Percentiles rank a stretch among this genome's conserved stretches.
phyloP scores from a whole-genome alignment of 2,888 invertebrate species.

The Ochropleura leucogaster region DNA sequence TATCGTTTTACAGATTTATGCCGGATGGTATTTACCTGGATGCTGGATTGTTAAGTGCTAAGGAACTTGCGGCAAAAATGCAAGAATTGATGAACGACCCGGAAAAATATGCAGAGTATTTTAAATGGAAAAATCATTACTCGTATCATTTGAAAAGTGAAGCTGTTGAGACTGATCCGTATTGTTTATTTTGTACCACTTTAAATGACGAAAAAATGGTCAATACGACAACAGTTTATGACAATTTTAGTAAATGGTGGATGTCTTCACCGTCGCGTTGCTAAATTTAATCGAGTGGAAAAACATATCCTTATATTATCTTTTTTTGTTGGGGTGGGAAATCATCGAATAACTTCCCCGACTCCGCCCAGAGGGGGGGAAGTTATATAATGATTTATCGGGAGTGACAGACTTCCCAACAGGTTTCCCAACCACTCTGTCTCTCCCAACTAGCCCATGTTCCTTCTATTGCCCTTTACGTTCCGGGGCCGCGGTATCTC shows the following conservation, averaged over 20 bases:
- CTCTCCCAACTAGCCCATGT: too few species aligned
- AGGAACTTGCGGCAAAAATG: constrained; percentile 67
- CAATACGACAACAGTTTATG: constrained; percentile 53
- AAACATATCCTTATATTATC: neutral
- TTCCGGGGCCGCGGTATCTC: too few species aligned
- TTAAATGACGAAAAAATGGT: constrained; percentile 64
- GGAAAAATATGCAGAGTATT: constrained; percentile 68
- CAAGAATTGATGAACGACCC: constrained; percentile 65
- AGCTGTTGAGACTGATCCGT: constrained; percentile 64
- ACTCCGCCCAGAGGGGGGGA: too few species aligned
- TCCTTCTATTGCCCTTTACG: too few species aligned
- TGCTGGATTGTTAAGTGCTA: constrained; percentile 54
- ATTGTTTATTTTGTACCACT: constrained; percentile 69
- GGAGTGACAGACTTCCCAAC: too few species aligned
- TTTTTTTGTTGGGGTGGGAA: too few species aligned
- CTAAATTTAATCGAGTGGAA: constrained; percentile 21
- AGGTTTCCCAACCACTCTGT: too few species aligned
- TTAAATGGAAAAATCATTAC: constrained; percentile 75
- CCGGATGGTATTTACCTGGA: constrained; percentile 72
- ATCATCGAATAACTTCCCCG: too few species aligned
- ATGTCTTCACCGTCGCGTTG: constrained; percentile 38
- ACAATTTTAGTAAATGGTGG: constrained; percentile 64
- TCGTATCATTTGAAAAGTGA: constrained; percentile 62
- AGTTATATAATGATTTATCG: too few species aligned
- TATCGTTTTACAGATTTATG: constrained; percentile 66